Conservation (phyloP, 2,888 invertebrate species). For the Calliopum simillimum region DNA sequence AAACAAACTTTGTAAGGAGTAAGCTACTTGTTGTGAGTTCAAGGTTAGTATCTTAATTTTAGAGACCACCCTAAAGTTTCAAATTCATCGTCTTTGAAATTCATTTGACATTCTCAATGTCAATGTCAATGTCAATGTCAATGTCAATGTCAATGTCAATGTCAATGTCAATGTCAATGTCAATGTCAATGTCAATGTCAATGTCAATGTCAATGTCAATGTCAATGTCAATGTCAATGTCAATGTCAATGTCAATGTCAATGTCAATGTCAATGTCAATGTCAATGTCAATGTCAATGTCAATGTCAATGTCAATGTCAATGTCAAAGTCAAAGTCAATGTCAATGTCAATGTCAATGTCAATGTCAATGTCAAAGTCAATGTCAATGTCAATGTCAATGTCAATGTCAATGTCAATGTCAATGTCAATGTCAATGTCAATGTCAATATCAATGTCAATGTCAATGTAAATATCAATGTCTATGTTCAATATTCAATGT, state of each 20-base stretch:
- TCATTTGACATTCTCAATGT: constrained; percentile 4
- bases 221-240: constrained; percentile 8
- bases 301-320: constrained; percentile 8
- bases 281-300: constrained; percentile 8
- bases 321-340: constrained; percentile 3
- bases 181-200: constrained; percentile 8
- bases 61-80: no score
- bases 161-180: constrained; percentile 8
- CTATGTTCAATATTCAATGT: no score
- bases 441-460: no score
- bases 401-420: constrained; percentile 8
- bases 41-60: no score
- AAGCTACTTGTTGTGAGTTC: no score
- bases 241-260: constrained; percentile 8
- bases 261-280: constrained; percentile 8
- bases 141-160: constrained; percentile 8
- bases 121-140: constrained; percentile 8
- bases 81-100: no score
- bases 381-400: constrained; percentile 4
- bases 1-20: no score
- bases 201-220: constrained; percentile 8
- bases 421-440: constrained; percentile 6
- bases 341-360: constrained; percentile 8
- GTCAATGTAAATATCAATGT: no score
- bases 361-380: constrained; percentile 8